Evolutionary conservation across 2,888 invertebrate genomes (phyloP), one percentile per base, ranked within the genome.

Genomic region (Perithous albicinctus): DNA sequence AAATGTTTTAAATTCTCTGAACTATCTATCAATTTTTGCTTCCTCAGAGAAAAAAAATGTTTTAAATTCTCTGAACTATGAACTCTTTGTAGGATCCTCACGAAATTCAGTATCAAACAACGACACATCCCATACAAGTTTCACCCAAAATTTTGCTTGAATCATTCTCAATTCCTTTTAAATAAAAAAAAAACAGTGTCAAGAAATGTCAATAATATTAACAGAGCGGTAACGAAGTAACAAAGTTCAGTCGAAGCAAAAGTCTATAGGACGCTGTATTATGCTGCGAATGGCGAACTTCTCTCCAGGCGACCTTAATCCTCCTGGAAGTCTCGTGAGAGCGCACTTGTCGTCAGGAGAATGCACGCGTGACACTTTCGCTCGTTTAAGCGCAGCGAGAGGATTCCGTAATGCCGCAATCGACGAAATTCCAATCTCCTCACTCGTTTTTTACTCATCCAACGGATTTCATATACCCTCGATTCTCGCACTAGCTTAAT

Each of bases 371-470:
- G 35, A 69, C 51, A 67, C 67, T 69, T 69, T 54, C 69, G 51
- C 54, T 54, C 54, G 51, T 54, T 48, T 46, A 20, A 51, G 26
- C 35, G 20, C 43, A 20, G 10, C 20, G 48, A 48, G 48, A 48
- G 32, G 54, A 56, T 56, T 18, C 66, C 48, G 20, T 51, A 67
- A 67, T 38, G 51, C 29, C 51, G 69, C 54, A 69, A 67, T 51
- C 67, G 46, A 35, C 67, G 23, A n/a, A 69, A 69, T 69, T 69
- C 69, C 69, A 54, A 69, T 69, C 35, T 54, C n/a, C 54, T 56
- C 54, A 12, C 51, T 20, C 10, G n/a, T 51, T 6, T 6, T 15
- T 29, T 29, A 1, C 48, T 48, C 48, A 48, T 51, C 66, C 66
- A 26, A 46, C n/a, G 54, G 12, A 48, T 32, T 66, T 29, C 32